These are phyloP conservation scores for Epizoanthus scotinus DNA, from an alignment of 92 coral and sea anemone genomes.

Conservation along the genomic window DNA sequence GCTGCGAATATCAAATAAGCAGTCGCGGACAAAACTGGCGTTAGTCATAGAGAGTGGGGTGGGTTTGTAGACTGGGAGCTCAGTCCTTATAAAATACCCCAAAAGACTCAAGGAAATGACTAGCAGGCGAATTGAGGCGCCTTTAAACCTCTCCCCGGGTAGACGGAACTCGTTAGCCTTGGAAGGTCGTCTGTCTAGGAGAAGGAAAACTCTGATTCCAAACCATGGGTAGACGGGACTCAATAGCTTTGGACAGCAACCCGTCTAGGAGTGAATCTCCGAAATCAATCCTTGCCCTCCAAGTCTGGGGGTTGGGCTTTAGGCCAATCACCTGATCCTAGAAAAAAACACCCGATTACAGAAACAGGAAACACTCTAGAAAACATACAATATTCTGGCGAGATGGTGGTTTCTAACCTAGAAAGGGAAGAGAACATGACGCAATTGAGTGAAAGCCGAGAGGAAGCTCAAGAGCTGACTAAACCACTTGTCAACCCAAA, in stretches of 20 bases:
- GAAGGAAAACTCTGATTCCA: conserved; percentile 16
- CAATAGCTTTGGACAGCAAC: conserved; percentile 6
- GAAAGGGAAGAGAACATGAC: conserved; percentile 34
- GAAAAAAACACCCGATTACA: conserved; percentile 20
- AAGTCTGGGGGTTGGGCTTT: conserved; percentile 15
- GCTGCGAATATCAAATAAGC: conserved; percentile 29
- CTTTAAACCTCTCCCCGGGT: conserved; percentile 16
- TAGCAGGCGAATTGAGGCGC: conserved; percentile 16
- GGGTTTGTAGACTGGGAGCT: conserved; percentile 12
- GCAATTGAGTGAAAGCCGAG: conserved; percentile 34
- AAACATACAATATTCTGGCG: not conserved
- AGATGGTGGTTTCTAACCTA: conserved; percentile 17
- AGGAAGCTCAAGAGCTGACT: conserved; percentile 24
- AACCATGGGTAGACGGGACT: conserved; percentile 7
- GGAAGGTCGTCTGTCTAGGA: not conserved
- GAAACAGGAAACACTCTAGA: conserved; percentile 9
- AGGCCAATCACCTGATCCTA: conserved; percentile 26
- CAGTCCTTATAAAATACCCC: conserved; percentile 11
- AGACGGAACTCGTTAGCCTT: not conserved
- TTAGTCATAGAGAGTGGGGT: conserved; percentile 17
- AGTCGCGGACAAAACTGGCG: conserved; percentile 23
- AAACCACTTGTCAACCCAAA: conserved; percentile 5
- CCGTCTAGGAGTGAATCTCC: conserved; percentile 15
- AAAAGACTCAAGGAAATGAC: conserved; percentile 1
- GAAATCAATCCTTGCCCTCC: conserved; percentile 2